Conservation (phyloP, 2,888 invertebrate species). For the Nymphalis c-album region DNA sequence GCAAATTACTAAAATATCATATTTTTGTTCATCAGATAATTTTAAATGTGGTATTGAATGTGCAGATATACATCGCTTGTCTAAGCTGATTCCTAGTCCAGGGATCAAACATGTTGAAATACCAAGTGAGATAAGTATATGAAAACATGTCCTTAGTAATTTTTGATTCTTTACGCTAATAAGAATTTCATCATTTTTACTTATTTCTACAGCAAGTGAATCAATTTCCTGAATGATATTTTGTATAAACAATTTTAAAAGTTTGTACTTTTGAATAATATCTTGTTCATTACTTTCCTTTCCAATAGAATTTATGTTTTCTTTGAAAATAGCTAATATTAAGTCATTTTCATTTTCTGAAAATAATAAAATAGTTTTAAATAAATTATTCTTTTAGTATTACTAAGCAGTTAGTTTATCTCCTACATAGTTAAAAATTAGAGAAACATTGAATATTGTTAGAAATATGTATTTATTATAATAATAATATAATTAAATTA, state of each 20-base stretch:
- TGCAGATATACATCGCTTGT: conserved; percentile 66
- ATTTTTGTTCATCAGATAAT: conserved; percentile 74
- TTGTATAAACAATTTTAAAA: conserved; percentile 66
- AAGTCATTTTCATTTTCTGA: conserved; percentile 59
- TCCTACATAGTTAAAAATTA: no score
- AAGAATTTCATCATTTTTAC: conserved; percentile 59
- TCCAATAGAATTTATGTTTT: conserved; percentile 9
- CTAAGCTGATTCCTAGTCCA: conserved; percentile 82
- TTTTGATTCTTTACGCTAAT: conserved; percentile 86
- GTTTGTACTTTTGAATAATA: conserved; percentile 40
- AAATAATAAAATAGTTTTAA: conserved; percentile 38
- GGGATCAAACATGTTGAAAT: conserved; percentile 84
- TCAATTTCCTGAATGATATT: conserved; percentile 71
- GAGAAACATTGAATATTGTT: no score
- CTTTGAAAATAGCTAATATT: conserved; percentile 41
- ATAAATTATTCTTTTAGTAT: not conserved
- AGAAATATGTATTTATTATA: no score
- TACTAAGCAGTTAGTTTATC: no score
- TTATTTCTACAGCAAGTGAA: conserved; percentile 55
- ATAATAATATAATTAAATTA: no score
- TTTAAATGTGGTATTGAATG: conserved; percentile 54
- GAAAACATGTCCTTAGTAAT: conserved; percentile 82
- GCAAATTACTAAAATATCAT: conserved; percentile 74
- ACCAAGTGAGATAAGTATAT: conserved; percentile 84
- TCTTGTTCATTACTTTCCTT: conserved; percentile 28